Base-by-base conservation (phyloP, 2,797 vertebrate species). In the Furcifer pardalis region DNA sequence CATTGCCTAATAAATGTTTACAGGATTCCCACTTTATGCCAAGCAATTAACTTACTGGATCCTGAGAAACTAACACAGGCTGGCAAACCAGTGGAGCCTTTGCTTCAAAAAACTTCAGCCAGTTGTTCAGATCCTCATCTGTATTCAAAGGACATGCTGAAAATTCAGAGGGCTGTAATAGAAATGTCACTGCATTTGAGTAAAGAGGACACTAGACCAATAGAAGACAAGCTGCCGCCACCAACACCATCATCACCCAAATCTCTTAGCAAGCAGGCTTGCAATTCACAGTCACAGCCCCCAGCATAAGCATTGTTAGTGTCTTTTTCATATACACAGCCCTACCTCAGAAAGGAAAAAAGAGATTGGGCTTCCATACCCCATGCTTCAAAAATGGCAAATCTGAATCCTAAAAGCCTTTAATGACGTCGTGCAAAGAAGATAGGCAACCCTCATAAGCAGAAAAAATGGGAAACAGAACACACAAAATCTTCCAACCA, bases 81-180 rank as follows among this genome's bases (percentile, higher is more conserved):
- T 98, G 98, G 93, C 98, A 99, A 96, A 99, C 95, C 82, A 99
- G 93, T 0, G 99, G 98, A 65, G 98, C 97, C 42, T 94, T 96
- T 96, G 99, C 97, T 93, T 98, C 98, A 93, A 97, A 99, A 95
- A 98, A 98, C 87, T 94, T 95, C 37, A 99, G 95, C 99, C 99
- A 99, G 78, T 95, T 96, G 94, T 98, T 97, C 86, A 99, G 96
- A 0, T 98, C 97, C 44, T 98, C 97, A 3, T 97, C 92, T 0
- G 96, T 97, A 92, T 96, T 96, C 89, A 99, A 93, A 21, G 98
- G 98, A 68, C 98, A 98, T 71, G 93, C 89, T 37, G 98, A 97
- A 95, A 98, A 99, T 94, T 98, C 97, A 86, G 96, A 94, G 2
- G 98, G 98, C 98, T 99, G 76, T 37, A 90, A 85, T 1, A 75